Evolutionary conservation across 2,888 invertebrate genomes (phyloP).

Genomic region (Cremastinae sp.): DNA sequence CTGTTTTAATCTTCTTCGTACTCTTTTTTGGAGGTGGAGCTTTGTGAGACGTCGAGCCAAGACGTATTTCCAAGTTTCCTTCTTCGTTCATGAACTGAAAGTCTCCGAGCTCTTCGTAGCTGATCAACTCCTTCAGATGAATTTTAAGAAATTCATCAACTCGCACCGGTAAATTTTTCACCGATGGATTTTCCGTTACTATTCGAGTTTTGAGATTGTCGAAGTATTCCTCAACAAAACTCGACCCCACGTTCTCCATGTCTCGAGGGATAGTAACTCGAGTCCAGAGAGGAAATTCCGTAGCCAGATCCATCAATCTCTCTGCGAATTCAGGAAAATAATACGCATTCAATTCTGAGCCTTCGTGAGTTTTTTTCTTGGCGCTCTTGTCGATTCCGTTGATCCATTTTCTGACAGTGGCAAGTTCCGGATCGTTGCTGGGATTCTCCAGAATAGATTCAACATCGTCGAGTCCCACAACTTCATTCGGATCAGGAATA

Average conservation of each 20-base stretch:
- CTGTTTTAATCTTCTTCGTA: too few relatives aligned
- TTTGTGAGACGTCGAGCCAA: too few relatives aligned
- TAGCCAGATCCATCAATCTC: neutral
- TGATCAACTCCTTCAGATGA: slow-evolving; percentile 1
- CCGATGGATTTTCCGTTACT: slow-evolving; percentile 8
- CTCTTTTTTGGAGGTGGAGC: too few relatives aligned
- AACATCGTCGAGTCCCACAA: neutral
- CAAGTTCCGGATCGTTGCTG: neutral
- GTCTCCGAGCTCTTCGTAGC: too few relatives aligned
- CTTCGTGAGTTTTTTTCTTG: neutral
- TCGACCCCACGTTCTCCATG: neutral
- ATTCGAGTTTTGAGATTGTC: slow-evolving; percentile 16
- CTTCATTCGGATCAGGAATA: neutral
- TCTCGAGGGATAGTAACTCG: neutral
- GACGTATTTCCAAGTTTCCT: too few relatives aligned
- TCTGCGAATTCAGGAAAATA: slow-evolving; percentile 13
- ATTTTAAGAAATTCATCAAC: slow-evolving; percentile 7
- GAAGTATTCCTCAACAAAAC: slow-evolving; percentile 28
- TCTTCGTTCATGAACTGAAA: too few relatives aligned
- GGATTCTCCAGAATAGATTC: neutral
- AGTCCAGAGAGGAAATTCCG: slow-evolving; percentile 31
- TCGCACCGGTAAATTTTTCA: slow-evolving; percentile 7
- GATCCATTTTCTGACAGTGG: neutral
- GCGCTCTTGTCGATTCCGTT: neutral
- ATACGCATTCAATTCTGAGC: slow-evolving; percentile 18